A percentile compares a stretch with the other conserved stretches of the same genome.
phyloP scores from a whole-genome alignment of 2,113 vertebrate genomes.

The Sturnira hondurensis region DNA sequence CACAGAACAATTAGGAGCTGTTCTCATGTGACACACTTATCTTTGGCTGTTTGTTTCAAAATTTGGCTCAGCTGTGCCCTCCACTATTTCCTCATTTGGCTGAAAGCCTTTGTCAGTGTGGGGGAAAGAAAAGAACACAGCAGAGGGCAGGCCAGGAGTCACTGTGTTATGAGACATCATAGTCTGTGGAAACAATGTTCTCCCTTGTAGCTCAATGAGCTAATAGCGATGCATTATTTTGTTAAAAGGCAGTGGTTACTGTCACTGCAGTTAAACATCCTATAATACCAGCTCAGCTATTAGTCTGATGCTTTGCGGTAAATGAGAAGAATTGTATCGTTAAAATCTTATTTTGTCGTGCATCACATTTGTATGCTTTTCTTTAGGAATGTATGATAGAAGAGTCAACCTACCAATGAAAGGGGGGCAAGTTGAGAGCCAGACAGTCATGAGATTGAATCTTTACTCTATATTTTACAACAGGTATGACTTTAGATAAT shows the following conservation, averaged over 20 bases:
- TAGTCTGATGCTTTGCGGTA: neutral
- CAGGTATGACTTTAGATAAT: neutral
- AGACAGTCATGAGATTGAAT: neutral
- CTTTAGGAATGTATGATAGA: neutral
- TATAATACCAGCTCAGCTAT: slow-evolving; percentile 49
- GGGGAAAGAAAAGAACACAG: slow-evolving; percentile 61
- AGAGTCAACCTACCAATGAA: neutral
- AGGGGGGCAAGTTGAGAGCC: neutral
- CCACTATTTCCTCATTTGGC: slow-evolving; percentile 57
- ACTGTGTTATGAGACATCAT: slow-evolving; percentile 37
- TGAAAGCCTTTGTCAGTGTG: slow-evolving; percentile 57
- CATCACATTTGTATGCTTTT: slow-evolving; percentile 33
- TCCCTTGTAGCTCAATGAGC: slow-evolving; percentile 66
- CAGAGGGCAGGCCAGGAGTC: slow-evolving; percentile 60
- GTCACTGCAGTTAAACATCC: slow-evolving; percentile 52
- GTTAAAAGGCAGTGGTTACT: slow-evolving; percentile 64
- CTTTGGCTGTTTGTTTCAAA: slow-evolving; percentile 66
- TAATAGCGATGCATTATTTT: slow-evolving; percentile 60
- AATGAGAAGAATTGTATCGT: neutral
- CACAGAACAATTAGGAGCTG: slow-evolving; percentile 68
- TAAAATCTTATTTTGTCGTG: slow-evolving; percentile 21
- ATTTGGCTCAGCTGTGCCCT: slow-evolving; percentile 67
- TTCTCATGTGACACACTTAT: slow-evolving; percentile 65
- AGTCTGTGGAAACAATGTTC: slow-evolving; percentile 56
- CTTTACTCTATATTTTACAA: neutral